phyloP scores from a whole-genome alignment of 1,140 invertebrate species.

The Drosophila ohnishii region DNA sequence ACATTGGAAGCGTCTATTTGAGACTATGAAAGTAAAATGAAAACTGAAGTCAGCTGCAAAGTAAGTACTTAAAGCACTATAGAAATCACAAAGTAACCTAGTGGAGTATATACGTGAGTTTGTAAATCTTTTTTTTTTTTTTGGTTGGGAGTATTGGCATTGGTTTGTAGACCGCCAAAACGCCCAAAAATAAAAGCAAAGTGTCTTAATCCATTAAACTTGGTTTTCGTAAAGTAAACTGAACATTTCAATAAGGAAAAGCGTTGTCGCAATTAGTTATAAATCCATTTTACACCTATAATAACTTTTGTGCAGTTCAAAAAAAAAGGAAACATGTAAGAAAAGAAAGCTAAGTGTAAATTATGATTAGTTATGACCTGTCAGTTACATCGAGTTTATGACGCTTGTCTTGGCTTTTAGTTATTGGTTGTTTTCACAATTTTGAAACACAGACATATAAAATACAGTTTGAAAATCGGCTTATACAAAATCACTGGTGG shows the following conservation, averaged over 20 bases:
- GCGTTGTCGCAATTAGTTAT: conserved; percentile 28
- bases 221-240: conserved; percentile 31
- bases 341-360: conserved; percentile 5
- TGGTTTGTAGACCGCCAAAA: conserved; percentile 1
- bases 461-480: conserved; percentile 67
- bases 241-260: conserved; percentile 23
- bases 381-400: conserved; percentile 39
- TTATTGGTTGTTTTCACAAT: conserved; percentile 37
- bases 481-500: conserved; percentile 79
- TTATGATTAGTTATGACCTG: conserved; percentile 32
- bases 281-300: conserved; percentile 19
- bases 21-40: conserved; percentile 37
- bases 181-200: conserved; percentile 28
- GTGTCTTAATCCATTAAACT: conserved; percentile 36
- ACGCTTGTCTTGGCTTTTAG: conserved; percentile 43
- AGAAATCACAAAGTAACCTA: conserved; percentile 77
- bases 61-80: conserved; percentile 77
- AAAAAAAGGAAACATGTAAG: background rate
- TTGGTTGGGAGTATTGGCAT: conserved; percentile 4
- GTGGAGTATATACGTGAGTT: conserved; percentile 60
- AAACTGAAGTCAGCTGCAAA: conserved; percentile 58
- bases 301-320: conserved; percentile 43
- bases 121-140: conserved; percentile 27
- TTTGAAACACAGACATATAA: conserved; percentile 52
- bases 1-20: conserved; percentile 57